A percentile compares a stretch with the other conserved stretches of the same genome.
phyloP scores from a whole-genome alignment of 2,888 invertebrate species.

The Axea sp. region DNA sequence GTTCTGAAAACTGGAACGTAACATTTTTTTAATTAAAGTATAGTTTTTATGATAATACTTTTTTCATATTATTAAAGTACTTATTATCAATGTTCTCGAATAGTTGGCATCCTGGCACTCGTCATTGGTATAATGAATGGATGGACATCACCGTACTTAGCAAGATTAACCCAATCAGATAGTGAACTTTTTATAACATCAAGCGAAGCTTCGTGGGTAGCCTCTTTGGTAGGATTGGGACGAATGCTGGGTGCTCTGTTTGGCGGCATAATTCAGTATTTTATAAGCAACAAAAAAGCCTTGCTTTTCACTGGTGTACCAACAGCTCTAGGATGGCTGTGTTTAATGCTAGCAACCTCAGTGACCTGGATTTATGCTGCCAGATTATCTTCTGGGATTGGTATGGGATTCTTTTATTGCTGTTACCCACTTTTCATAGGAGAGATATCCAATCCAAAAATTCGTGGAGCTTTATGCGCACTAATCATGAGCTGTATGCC shows the following conservation, averaged over 20 bases:
- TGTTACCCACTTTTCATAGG: slow-evolving; percentile 71
- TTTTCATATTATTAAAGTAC: no score
- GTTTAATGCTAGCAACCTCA: slow-evolving; percentile 62
- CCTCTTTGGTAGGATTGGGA: slow-evolving; percentile 66
- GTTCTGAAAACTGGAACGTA: no score
- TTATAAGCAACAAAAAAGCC: slow-evolving; percentile 66
- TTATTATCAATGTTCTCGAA: no score
- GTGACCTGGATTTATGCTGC: slow-evolving; percentile 66
- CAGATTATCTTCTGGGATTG: slow-evolving; percentile 65
- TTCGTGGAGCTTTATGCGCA: slow-evolving; percentile 72
- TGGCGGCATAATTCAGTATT: slow-evolving; percentile 63
- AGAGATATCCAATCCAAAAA: slow-evolving; percentile 69
- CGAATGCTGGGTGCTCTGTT: slow-evolving; percentile 65
- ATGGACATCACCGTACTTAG: slow-evolving; percentile 69
- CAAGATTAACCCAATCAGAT: slow-evolving; percentile 63
- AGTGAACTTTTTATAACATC: slow-evolving; percentile 60
- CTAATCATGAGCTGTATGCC: slow-evolving; percentile 70
- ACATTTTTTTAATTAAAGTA: no score
- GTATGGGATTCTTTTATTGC: slow-evolving; percentile 69
- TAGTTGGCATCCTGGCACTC: slow-evolving; percentile 67
- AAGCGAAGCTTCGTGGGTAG: slow-evolving; percentile 69
- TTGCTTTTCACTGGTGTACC: slow-evolving; percentile 64
- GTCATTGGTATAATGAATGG: slow-evolving; percentile 66
- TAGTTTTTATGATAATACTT: no score
- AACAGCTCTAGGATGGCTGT: slow-evolving; percentile 64